Percentiles rank a stretch among this genome's conserved stretches.
These are phyloP conservation scores for Lamellibrachia columna DNA, from an alignment of 2,888 invertebrate species.

Conservation along the genomic window DNA sequence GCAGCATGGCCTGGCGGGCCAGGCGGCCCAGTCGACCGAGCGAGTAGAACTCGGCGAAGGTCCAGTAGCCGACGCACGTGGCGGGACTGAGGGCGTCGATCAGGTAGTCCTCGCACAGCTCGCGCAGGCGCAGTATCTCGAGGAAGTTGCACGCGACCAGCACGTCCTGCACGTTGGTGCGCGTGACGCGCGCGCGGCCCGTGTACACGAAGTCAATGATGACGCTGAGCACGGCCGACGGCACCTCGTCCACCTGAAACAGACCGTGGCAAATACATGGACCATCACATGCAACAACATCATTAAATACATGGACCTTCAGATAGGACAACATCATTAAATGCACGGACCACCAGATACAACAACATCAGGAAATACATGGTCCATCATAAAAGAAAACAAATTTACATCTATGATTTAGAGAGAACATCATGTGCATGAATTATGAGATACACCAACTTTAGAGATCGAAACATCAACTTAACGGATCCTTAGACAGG, in stretches of 20 bases:
- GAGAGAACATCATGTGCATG: too few relatives aligned
- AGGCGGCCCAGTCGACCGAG: background rate
- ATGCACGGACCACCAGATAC: background rate
- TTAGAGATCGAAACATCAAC: background rate
- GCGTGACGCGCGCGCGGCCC: background rate
- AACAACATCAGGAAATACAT: too few relatives aligned
- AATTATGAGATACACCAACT: background rate
- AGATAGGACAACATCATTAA: background rate
- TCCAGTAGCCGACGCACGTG: background rate
- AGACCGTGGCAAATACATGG: background rate
- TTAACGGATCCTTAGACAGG: too few relatives aligned
- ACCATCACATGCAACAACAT: background rate
- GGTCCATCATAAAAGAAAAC: too few relatives aligned
- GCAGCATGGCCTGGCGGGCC: background rate
- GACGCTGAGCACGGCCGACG: background rate
- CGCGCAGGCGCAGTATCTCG: constrained; percentile 16
- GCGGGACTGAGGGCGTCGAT: background rate
- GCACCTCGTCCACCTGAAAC: background rate
- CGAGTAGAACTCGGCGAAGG: background rate
- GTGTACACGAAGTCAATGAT: background rate
- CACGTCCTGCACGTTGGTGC: background rate
- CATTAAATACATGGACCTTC: background rate
- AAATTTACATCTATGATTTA: too few relatives aligned
- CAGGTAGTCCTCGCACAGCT: background rate
- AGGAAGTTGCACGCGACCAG: background rate